Percentiles rank a stretch among this genome's conserved stretches.
phyloP scores from a whole-genome alignment of 2,888 invertebrate species.

The Andrena bicolor region DNA sequence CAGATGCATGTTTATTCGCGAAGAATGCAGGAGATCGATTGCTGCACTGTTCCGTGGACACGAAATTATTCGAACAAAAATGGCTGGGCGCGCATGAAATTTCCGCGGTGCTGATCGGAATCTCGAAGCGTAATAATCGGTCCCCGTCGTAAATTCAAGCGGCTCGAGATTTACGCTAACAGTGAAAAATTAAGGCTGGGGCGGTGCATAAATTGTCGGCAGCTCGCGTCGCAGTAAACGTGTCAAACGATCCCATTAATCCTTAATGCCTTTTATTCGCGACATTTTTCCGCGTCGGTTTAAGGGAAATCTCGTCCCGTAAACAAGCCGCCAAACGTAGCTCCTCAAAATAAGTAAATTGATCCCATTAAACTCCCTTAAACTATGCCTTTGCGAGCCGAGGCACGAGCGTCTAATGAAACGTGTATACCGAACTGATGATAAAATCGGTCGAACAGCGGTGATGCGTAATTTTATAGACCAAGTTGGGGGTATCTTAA shows the following conservation, averaged over 20 bases:
- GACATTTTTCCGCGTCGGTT: constrained; percentile 36
- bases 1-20: background rate
- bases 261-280: constrained; percentile 38
- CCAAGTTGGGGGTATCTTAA: background rate
- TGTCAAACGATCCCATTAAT: constrained; percentile 44
- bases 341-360: constrained; percentile 41
- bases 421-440: constrained; percentile 32
- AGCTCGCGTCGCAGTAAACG: constrained; percentile 33
- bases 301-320: constrained; percentile 34
- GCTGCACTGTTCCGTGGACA: background rate
- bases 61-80: constrained; percentile 2
- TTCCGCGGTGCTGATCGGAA: background rate
- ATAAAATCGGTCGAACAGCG: constrained; percentile 8
- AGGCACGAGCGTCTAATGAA: constrained; percentile 35
- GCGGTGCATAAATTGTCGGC: constrained; percentile 34
- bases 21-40: background rate
- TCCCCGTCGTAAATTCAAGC: constrained; percentile 11
- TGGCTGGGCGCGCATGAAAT: background rate
- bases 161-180: constrained; percentile 28
- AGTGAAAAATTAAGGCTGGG: constrained; percentile 30
- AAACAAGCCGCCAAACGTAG: constrained; percentile 29
- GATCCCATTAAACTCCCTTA: constrained; percentile 50
- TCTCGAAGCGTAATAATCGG: constrained; percentile 20
- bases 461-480: background rate
- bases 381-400: constrained; percentile 33